phyloP scores from a whole-genome alignment of 2,113 vertebrate genomes.

The Pipa parva region DNA sequence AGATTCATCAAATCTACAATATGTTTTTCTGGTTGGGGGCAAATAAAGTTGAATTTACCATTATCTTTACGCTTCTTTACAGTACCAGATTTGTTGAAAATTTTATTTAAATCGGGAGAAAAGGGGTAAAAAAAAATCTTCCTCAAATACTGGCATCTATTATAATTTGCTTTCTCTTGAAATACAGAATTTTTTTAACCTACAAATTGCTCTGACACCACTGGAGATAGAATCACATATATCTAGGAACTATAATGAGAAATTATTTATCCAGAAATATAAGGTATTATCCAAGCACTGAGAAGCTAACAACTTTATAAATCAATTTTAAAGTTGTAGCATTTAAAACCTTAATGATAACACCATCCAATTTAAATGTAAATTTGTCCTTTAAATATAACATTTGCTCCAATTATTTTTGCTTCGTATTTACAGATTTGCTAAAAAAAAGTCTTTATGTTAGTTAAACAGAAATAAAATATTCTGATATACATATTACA shows the following conservation, averaged over 20 bases:
- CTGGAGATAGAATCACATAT: neutral
- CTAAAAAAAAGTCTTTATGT: neutral
- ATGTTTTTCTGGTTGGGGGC: no score
- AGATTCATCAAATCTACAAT: no score
- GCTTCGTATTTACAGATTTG: conserved; percentile 15
- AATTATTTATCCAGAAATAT: neutral
- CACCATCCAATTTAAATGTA: conserved; percentile 32
- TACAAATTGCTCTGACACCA: neutral
- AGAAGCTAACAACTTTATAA: conserved; percentile 2
- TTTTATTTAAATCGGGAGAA: no score
- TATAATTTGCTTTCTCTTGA: no score
- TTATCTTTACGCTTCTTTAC: no score
- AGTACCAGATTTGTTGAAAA: no score
- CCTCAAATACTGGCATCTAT: no score
- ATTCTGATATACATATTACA: neutral
- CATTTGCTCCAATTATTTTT: conserved; percentile 24
- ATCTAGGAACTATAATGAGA: neutral
- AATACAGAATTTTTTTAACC: neutral
- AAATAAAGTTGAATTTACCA: no score
- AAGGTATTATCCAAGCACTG: neutral
- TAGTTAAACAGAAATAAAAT: neutral
- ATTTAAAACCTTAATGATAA: conserved; percentile 19
- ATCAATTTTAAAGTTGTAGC: conserved; percentile 6
- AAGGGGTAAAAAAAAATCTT: no score
- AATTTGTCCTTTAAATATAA: conserved; percentile 26